Evolutionary conservation across 2,888 invertebrate species (phyloP).

Genomic region (Ormyrus pomaceus): DNA sequence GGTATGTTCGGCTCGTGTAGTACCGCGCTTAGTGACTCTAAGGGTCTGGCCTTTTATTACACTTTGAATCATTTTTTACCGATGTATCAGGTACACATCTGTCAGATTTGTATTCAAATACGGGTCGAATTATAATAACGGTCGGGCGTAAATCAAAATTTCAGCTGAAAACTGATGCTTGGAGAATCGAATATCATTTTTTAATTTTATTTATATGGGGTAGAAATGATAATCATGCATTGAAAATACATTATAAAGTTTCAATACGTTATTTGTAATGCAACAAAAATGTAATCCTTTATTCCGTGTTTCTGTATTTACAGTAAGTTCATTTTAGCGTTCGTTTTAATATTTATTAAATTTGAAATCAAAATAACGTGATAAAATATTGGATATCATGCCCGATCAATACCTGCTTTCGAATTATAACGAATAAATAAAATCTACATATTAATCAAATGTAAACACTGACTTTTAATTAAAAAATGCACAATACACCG

Average conservation of each 20-base stretch:
- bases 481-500: constrained; percentile 13
- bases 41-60: not conserved
- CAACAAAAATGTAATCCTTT: not conserved
- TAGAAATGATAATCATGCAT: not conserved
- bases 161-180: not conserved
- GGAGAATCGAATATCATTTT: not conserved
- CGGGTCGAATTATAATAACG: constrained; percentile 9
- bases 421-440: constrained; percentile 31
- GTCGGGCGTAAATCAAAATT: constrained; percentile 14
- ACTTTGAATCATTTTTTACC: not conserved
- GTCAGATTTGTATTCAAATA: constrained; percentile 13
- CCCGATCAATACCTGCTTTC: constrained; percentile 15
- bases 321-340: no score
- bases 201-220: constrained; percentile 14
- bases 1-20: not conserved
- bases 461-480: constrained; percentile 30
- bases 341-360: not conserved
- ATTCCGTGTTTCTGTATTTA: not conserved
- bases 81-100: not conserved
- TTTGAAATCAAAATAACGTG: constrained; percentile 27
- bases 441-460: constrained; percentile 26
- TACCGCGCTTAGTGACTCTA: not conserved
- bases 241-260: not conserved
- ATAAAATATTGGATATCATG: constrained; percentile 27
- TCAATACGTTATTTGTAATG: no score